phyloP scores from a whole-genome alignment of 2,888 invertebrate genomes.

The Acronicta aceris region DNA sequence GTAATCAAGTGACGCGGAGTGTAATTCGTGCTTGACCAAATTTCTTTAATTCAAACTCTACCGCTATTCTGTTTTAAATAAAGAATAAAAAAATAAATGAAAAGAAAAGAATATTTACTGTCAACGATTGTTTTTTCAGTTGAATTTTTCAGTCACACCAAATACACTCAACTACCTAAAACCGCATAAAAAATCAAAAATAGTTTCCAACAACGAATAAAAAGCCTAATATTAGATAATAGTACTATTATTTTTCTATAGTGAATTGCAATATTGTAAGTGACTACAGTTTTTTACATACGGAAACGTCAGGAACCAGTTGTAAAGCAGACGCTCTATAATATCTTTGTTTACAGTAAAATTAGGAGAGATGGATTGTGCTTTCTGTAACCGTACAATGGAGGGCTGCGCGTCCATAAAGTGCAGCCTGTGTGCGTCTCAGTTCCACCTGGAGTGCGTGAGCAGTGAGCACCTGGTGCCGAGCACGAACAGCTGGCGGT shows the following conservation, averaged over 20 bases:
- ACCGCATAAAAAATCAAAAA: conserved; percentile 66
- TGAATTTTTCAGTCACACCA: conserved; percentile 58
- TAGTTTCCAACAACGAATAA: conserved; percentile 53
- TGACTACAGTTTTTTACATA: not conserved
- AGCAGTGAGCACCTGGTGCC: conserved; percentile 71
- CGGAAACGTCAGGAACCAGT: not conserved
- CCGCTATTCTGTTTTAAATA: conserved; percentile 31
- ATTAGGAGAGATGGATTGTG: conserved; percentile 73
- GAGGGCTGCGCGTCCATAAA: conserved; percentile 79
- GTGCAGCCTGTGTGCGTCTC: conserved; percentile 77
- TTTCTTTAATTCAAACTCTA: conserved; percentile 15
- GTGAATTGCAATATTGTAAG: conserved; percentile 36
- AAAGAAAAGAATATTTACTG: conserved; percentile 18
- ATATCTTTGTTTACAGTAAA: conserved; percentile 36
- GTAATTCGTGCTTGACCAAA: not conserved
- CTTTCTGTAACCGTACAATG: conserved; percentile 76
- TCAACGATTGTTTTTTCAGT: conserved; percentile 47
- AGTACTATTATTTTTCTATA: conserved; percentile 27
- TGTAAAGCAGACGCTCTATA: not conserved
- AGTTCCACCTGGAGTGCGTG: conserved; percentile 80
- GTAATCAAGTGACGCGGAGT: no score
- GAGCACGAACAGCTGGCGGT: conserved; percentile 75
- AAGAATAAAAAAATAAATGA: conserved; percentile 32
- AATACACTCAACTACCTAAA: conserved; percentile 56
- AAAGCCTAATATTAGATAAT: conserved; percentile 39